Conservation (phyloP, 2,113 vertebrate genomes). For the Gadus chalcogrammus region DNA sequence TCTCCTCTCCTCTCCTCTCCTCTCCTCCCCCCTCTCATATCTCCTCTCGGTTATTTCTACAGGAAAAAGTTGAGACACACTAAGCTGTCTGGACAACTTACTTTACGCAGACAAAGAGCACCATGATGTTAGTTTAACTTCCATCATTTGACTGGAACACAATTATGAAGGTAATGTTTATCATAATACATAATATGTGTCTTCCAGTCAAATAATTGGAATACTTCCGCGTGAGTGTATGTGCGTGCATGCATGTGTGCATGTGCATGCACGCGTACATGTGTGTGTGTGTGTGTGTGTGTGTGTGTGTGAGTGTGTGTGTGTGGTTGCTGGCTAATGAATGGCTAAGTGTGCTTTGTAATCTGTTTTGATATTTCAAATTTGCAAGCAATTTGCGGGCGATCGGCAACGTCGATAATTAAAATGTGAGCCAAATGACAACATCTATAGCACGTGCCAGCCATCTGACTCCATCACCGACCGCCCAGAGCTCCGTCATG, state of each 20-base stretch:
- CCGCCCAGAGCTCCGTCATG: no score
- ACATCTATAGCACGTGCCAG: no score
- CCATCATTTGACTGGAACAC: not conserved
- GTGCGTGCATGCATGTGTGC: not conserved
- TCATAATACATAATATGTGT: not conserved
- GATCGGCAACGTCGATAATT: no score
- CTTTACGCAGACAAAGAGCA: conserved; percentile 3
- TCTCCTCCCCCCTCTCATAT: not conserved
- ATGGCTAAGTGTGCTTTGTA: not conserved
- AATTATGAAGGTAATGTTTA: no score
- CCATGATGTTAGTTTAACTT: conserved; percentile 18
- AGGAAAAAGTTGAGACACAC: not conserved
- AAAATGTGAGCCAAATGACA: no score
- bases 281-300: no score
- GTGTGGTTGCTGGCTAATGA: not conserved
- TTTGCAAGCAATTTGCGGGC: no score
- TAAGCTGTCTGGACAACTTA: conserved; percentile 1
- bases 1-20: conserved; percentile 13
- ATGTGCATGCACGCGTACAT: not conserved
- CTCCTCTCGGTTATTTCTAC: not conserved
- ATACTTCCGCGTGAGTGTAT: not conserved
- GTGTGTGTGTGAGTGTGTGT: not conserved
- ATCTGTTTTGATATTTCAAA: no score
- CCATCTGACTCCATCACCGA: no score
- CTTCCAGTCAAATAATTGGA: not conserved